Evolutionary conservation across 2,113 vertebrate species (phyloP).

Genomic region (Fulica atra): DNA sequence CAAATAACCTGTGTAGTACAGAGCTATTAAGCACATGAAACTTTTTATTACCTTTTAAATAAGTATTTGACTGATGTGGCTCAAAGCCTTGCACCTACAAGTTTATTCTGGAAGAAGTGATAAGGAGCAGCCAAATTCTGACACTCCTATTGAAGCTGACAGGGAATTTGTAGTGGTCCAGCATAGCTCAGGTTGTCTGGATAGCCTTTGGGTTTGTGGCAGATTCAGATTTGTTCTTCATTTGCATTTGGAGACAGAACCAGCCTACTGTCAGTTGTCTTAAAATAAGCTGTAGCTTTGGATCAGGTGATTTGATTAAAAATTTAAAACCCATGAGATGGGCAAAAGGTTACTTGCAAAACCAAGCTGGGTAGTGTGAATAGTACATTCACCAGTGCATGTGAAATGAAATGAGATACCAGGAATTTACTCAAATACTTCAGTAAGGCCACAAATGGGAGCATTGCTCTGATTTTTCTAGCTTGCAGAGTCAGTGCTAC

Average conservation of each 20-base stretch:
- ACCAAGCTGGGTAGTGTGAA: neutral
- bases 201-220: neutral
- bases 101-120: neutral
- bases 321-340: neutral
- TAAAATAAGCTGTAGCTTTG: neutral
- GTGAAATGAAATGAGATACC: neutral
- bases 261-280: neutral
- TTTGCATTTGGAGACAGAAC: neutral
- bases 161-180: neutral
- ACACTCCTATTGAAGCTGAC: rapidly evolving
- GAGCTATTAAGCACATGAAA: neutral
- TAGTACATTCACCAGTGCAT: neutral
- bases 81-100: neutral
- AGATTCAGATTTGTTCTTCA: neutral
- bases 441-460: neutral
- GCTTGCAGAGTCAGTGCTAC: neutral
- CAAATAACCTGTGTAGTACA: neutral
- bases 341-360: neutral
- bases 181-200: neutral
- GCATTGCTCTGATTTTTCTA: neutral
- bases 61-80: neutral
- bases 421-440: neutral
- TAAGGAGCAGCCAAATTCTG: neutral
- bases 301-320: neutral
- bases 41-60: neutral